Conservation (phyloP, 2,797 vertebrate genomes). For the Mycteria americana region DNA sequence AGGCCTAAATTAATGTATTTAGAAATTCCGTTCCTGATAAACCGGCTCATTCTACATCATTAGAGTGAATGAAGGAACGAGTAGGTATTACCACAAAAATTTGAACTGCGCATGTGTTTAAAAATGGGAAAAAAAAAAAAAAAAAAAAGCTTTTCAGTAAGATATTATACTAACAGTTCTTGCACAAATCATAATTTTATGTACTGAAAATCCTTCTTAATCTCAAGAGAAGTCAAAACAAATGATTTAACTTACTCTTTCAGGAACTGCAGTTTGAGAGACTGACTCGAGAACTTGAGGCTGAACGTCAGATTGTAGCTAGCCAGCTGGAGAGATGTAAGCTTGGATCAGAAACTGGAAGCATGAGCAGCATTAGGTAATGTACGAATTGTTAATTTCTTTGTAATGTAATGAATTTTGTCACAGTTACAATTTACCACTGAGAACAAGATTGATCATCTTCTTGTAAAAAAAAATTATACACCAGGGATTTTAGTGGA, state of each 20-base stretch:
- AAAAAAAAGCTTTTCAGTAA: background rate
- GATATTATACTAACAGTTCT: background rate
- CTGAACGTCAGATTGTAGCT: conserved; percentile 96
- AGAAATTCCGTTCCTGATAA: background rate
- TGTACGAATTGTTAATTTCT: conserved; percentile 20
- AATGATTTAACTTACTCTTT: conserved; percentile 28
- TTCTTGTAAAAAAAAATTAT: background rate
- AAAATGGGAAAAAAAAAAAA: background rate
- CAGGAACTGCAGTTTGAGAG: conserved; percentile 99
- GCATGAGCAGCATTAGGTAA: conserved; percentile 99
- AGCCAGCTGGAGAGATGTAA: conserved; percentile 99
- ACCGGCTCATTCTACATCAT: background rate
- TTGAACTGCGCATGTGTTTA: background rate
- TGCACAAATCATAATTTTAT: background rate
- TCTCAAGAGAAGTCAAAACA: background rate
- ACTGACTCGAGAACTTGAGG: conserved; percentile 96
- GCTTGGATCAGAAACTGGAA: conserved; percentile 94
- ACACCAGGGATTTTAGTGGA: background rate
- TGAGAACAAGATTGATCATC: background rate
- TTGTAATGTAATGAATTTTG: background rate
- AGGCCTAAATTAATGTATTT: background rate
- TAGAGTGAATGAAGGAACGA: background rate
- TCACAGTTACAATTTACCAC: background rate
- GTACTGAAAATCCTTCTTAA: background rate
- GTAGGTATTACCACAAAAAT: background rate